phyloP scores from a whole-genome alignment of 2,113 vertebrate genomes.

The Chaenocephalus aceratus region DNA sequence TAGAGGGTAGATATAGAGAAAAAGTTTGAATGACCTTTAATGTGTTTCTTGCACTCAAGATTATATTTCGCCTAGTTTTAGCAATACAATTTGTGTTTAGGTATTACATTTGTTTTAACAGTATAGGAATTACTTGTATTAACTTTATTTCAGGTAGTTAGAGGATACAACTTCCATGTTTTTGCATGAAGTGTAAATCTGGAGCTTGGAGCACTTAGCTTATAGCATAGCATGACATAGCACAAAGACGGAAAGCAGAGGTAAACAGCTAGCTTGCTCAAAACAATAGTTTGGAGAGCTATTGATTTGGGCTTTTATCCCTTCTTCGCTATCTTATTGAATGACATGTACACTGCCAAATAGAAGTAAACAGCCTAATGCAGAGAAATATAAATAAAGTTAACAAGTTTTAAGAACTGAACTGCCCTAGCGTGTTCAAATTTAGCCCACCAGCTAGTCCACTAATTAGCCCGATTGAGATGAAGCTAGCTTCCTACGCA shows the following conservation, averaged over 20 bases:
- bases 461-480: neutral
- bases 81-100: neutral
- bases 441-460: neutral
- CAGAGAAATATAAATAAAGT: neutral
- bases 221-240: neutral
- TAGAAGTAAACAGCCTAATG: too few species aligned
- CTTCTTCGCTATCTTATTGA: neutral
- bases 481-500: neutral
- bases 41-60: neutral
- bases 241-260: neutral
- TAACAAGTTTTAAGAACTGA: neutral
- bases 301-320: neutral
- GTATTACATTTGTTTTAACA: neutral
- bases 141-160: neutral
- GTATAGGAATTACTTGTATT: neutral
- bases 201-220: neutral
- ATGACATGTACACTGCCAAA: neutral
- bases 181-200: neutral
- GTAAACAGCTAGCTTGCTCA: neutral
- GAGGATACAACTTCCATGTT: neutral
- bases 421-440: neutral
- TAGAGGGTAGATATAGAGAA: neutral
- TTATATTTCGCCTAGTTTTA: neutral
- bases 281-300: neutral
- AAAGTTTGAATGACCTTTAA: too few species aligned